Conservation (phyloP, 2,888 invertebrate species). For the Sesia bembeciformis region DNA sequence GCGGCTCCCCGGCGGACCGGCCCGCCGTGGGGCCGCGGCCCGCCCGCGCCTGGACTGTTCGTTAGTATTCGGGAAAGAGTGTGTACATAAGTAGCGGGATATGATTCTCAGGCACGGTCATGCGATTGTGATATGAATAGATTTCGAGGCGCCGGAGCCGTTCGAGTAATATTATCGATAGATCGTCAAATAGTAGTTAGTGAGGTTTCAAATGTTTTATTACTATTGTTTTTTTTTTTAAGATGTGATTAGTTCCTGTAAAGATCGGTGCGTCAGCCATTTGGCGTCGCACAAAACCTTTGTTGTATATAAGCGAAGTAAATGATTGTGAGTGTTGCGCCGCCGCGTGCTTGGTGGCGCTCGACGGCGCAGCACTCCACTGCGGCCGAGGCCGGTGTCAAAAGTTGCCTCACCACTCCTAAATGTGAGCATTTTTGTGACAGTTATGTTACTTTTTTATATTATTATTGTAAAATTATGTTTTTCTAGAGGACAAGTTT, state of each 20-base stretch:
- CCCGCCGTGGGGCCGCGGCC: slow-evolving; percentile 23
- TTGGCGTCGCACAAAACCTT: slow-evolving; percentile 46
- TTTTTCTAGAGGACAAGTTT: slow-evolving; percentile 70
- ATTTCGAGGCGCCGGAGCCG: slow-evolving; percentile 69
- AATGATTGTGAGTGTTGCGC: slow-evolving; percentile 32
- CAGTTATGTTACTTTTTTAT: slow-evolving; percentile 71
- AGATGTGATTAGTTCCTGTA: slow-evolving; percentile 75
- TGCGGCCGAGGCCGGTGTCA: slow-evolving; percentile 33
- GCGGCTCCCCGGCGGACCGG: slow-evolving; percentile 14
- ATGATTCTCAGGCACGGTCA: slow-evolving; percentile 71
- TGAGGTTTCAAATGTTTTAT: slow-evolving; percentile 74
- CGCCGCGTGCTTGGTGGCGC: slow-evolving; percentile 9
- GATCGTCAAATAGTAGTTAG: slow-evolving; percentile 72
- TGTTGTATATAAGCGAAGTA: slow-evolving; percentile 69
- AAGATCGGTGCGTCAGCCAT: slow-evolving; percentile 50
- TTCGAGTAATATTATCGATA: slow-evolving; percentile 67
- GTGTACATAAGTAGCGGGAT: slow-evolving; percentile 73
- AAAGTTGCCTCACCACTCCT: slow-evolving; percentile 60
- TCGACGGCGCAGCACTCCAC: slow-evolving; percentile 9
- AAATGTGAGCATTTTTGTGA: slow-evolving; percentile 71
- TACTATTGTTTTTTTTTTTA: slow-evolving; percentile 71
- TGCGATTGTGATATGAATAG: slow-evolving; percentile 74
- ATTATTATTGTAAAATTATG: slow-evolving; percentile 51
- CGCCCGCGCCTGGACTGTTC: slow-evolving; percentile 26
- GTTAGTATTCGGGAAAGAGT: slow-evolving; percentile 55